These are phyloP conservation scores for Chrosomus eos DNA, from an alignment of 2,797 vertebrate species.

Conservation along the genomic window DNA sequence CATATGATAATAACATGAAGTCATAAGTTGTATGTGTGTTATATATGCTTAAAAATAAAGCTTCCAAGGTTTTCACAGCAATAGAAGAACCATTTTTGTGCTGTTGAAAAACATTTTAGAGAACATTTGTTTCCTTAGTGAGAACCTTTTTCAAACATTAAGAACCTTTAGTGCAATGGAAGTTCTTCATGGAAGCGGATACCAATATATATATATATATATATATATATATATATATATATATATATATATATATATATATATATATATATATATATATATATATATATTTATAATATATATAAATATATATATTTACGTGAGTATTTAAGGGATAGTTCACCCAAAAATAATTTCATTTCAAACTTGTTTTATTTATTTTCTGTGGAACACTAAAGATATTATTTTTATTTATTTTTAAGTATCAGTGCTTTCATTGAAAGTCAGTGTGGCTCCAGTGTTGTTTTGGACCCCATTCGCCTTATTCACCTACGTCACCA, in stretches of 20 bases:
- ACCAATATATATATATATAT: too few relatives aligned
- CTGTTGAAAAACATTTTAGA: background rate
- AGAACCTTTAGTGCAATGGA: background rate
- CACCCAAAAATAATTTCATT: background rate
- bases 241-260: background rate
- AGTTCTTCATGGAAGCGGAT: background rate
- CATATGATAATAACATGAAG: background rate
- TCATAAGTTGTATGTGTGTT: background rate
- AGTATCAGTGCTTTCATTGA: background rate
- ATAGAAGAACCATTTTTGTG: background rate
- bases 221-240: background rate
- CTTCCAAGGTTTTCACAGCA: background rate
- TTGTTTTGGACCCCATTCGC: background rate
- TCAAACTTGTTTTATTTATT: background rate
- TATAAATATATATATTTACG: too few relatives aligned
- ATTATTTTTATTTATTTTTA: background rate
- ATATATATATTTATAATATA: too few relatives aligned
- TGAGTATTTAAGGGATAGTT: background rate
- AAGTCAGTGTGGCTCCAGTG: background rate
- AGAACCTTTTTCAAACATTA: background rate
- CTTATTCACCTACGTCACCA: too few relatives aligned
- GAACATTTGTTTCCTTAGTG: background rate
- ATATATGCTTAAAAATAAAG: background rate
- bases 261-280: background rate
- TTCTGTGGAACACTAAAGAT: background rate